Evolutionary conservation across 2,113 vertebrate species (phyloP).

Genomic region (Pantherophis guttatus): DNA sequence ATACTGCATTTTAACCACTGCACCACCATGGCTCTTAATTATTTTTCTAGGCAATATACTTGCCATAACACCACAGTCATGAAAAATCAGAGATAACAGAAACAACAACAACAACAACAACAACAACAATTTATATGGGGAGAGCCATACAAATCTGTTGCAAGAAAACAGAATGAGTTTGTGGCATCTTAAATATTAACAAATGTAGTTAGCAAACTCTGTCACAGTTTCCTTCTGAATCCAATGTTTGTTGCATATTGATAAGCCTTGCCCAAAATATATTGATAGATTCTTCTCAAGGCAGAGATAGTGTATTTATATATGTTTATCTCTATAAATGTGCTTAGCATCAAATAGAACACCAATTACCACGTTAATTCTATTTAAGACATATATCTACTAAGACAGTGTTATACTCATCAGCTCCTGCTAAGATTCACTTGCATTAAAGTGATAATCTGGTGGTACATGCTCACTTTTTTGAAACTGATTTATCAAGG

Average conservation of each 20-base stretch:
- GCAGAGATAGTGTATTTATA: not conserved
- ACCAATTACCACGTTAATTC: not conserved
- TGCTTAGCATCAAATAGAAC: not conserved
- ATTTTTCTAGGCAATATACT: too few relatives aligned
- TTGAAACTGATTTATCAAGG: constrained; percentile 35
- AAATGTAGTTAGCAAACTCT: not conserved
- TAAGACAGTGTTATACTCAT: not conserved
- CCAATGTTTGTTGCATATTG: not conserved
- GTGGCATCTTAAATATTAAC: not conserved
- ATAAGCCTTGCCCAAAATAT: not conserved
- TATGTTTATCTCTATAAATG: not conserved
- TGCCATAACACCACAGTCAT: not conserved
- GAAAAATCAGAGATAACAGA: not conserved
- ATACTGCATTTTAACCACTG: too few relatives aligned
- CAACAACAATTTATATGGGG: not conserved
- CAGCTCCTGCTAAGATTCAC: not conserved
- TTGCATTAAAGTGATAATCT: not conserved
- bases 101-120: not conserved
- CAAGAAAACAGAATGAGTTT: not conserved
- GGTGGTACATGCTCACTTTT: not conserved
- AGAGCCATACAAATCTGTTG: not conserved
- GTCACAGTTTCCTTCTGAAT: not conserved
- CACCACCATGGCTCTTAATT: too few relatives aligned
- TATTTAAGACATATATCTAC: not conserved
- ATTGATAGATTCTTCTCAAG: not conserved